A percentile compares a stretch with the other conserved stretches of the same genome.
Evolutionary conservation across 2,888 invertebrate species (phyloP).

Genomic region (Lordiphosa andalusiaca): DNA sequence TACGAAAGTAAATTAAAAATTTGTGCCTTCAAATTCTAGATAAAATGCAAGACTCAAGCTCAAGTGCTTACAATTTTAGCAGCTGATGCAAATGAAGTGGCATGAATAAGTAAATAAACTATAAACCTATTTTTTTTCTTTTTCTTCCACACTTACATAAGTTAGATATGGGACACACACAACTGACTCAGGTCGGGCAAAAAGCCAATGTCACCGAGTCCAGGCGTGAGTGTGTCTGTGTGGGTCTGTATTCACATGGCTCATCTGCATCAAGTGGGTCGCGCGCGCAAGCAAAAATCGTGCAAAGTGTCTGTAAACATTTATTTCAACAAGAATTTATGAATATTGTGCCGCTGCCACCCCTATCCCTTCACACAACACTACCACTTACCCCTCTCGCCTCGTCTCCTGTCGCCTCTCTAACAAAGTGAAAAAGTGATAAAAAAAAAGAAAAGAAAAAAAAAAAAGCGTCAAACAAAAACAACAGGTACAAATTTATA

Average conservation of each 20-base stretch:
- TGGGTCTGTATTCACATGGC: background rate
- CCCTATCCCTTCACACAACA: too few relatives aligned
- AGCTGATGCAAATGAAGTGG: slow-evolving; percentile 28
- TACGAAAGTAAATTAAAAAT: background rate
- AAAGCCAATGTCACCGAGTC: background rate
- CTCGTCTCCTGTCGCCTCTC: too few relatives aligned
- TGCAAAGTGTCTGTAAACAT: slow-evolving; percentile 57
- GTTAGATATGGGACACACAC: too few relatives aligned
- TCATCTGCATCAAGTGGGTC: slow-evolving; percentile 41
- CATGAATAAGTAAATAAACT: slow-evolving; percentile 32
- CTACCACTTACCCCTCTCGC: too few relatives aligned
- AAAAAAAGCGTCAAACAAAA: slow-evolving; percentile 8
- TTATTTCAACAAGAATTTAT: slow-evolving; percentile 40
- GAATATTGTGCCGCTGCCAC: slow-evolving; percentile 24
- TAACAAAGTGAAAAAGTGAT: too few relatives aligned
- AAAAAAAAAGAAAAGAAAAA: too few relatives aligned
- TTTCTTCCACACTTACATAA: background rate
- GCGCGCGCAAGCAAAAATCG: slow-evolving; percentile 22
- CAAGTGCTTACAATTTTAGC: too few relatives aligned
- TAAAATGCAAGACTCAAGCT: too few relatives aligned
- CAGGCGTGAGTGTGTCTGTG: too few relatives aligned
- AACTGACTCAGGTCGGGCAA: too few relatives aligned
- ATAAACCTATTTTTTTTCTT: background rate
- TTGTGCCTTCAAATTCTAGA: too few relatives aligned
- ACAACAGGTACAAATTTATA: slow-evolving; percentile 3